A percentile compares a stretch with the other conserved stretches of the same genome.
Conservation (phyloP, 2,113 vertebrate genomes). For the Salvelinus alpinus region DNA sequence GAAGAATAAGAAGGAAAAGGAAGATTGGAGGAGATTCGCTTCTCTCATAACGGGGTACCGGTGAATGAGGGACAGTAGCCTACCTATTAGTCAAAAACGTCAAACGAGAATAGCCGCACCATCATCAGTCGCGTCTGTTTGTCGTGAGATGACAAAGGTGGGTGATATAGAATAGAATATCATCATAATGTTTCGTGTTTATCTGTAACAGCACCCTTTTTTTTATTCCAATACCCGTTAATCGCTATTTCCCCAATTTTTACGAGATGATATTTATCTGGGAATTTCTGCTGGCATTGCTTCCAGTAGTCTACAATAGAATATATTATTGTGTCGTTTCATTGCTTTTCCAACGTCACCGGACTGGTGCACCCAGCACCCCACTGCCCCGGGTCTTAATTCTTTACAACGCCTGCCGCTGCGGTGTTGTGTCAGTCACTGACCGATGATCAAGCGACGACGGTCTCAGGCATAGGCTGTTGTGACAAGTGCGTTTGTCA, state of each 20-base stretch:
- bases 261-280: too few species aligned
- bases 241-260: too few species aligned
- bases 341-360: too few species aligned
- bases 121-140: conserved; percentile 23
- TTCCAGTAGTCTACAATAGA: too few species aligned
- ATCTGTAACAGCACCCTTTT: conserved; percentile 20
- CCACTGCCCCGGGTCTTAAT: too few species aligned
- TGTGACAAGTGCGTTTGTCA: too few species aligned
- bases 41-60: conserved; percentile 1
- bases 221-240: not conserved
- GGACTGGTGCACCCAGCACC: too few species aligned
- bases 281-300: too few species aligned
- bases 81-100: not conserved
- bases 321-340: too few species aligned
- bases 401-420: not conserved
- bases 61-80: not conserved
- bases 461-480: not conserved
- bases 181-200: conserved; percentile 22
- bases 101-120: conserved; percentile 44
- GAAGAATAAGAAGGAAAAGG: not conserved
- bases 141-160: conserved; percentile 61
- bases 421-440: not conserved
- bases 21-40: not conserved
- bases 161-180: conserved; percentile 31
- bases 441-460: not conserved